A percentile compares a stretch with the other conserved stretches of the same genome.
phyloP scores from a whole-genome alignment of 2,888 invertebrate genomes.

The Cacoxenus indagator region DNA sequence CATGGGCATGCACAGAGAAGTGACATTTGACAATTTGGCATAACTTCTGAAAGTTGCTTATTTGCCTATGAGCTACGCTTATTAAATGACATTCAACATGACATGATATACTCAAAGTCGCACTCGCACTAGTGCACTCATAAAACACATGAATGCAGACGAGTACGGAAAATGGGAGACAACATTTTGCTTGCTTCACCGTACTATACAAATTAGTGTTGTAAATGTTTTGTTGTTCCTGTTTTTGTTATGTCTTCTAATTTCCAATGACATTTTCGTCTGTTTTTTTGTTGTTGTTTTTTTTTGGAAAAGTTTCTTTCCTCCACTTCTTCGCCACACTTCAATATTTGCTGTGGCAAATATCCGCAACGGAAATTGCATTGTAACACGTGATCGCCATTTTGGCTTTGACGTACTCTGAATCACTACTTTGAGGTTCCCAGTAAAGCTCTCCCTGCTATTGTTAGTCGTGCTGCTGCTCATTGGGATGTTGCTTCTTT shows the following conservation, averaged over 20 bases:
- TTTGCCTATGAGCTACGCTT: conserved; percentile 16
- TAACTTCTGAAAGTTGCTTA: conserved; percentile 10
- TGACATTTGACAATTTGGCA: conserved; percentile 6
- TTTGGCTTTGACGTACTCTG: background rate
- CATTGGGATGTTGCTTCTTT: background rate
- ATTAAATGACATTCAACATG: conserved; percentile 13
- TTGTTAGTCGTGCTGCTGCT: background rate
- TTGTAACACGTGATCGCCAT: conserved; percentile 55
- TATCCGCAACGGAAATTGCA: conserved; percentile 61
- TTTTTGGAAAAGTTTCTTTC: too few relatives aligned
- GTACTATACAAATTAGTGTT: background rate
- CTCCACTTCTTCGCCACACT: background rate
- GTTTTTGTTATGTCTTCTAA: background rate
- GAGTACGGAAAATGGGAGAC: conserved; percentile 27
- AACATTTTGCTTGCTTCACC: conserved; percentile 42
- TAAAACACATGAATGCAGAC: conserved; percentile 7
- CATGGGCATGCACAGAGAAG: background rate
- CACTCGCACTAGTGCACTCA: background rate
- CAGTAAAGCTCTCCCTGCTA: background rate
- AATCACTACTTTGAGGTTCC: too few relatives aligned
- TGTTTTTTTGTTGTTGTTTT: background rate
- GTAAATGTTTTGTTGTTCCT: background rate
- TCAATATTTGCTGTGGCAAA: conserved; percentile 35
- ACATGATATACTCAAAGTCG: background rate
- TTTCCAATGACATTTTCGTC: background rate